Evolutionary conservation across 2,888 invertebrate genomes (phyloP).

Genomic region (Dendrolimus pini): DNA sequence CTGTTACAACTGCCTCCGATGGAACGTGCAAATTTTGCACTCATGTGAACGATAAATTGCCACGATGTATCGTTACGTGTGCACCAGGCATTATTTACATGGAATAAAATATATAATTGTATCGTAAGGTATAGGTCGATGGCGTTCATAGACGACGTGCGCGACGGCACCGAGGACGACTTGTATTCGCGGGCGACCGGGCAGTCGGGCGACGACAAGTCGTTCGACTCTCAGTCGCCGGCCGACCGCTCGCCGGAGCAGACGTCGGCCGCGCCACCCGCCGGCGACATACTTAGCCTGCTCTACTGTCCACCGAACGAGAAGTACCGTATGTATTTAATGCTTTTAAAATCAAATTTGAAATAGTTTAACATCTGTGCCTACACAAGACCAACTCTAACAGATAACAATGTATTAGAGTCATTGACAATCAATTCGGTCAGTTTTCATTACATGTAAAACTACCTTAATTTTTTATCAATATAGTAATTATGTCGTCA

Average conservation of each 20-base stretch:
- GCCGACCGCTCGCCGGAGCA: background rate
- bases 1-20: too few species aligned
- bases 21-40: too few species aligned
- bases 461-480: too few species aligned
- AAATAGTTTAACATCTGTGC: too few species aligned
- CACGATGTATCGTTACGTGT: too few species aligned
- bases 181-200: constrained; percentile 52
- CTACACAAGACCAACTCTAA: too few species aligned
- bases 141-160: constrained; percentile 65
- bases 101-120: background rate
- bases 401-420: too few species aligned
- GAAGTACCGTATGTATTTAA: background rate
- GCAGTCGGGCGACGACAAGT: constrained; percentile 27
- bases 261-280: background rate
- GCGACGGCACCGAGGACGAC: constrained; percentile 60
- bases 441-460: too few species aligned
- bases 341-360: background rate
- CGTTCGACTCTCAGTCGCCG: constrained; percentile 5
- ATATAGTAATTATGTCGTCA: too few species aligned
- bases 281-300: constrained; percentile 49
- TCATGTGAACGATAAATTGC: too few species aligned
- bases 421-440: too few species aligned
- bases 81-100: too few species aligned
- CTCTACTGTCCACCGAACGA: constrained; percentile 35
- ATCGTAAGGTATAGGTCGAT: constrained; percentile 66